Evolutionary conservation across 2,888 invertebrate species (phyloP).

Genomic region (Aplocera efformata): DNA sequence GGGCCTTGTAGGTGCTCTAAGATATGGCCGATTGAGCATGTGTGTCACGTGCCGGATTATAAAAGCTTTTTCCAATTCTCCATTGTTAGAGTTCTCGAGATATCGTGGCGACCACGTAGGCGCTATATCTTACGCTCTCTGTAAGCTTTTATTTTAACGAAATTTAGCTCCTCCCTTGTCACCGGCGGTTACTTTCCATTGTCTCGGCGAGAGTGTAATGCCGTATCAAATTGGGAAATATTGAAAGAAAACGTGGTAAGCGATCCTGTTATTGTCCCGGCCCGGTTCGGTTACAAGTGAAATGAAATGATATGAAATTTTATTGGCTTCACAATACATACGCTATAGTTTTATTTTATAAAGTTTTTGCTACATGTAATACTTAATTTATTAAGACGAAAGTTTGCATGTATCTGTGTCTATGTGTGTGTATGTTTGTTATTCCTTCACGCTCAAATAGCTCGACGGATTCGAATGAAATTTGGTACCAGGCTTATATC

Average conservation of each 20-base stretch:
- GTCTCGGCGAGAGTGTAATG: conserved; percentile 61
- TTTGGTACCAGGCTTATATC: no score
- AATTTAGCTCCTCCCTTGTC: conserved; percentile 74
- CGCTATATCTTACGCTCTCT: conserved; percentile 76
- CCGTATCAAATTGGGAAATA: conserved; percentile 76
- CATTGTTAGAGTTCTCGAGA: conserved; percentile 68
- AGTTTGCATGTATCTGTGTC: no score
- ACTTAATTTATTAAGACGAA: no score
- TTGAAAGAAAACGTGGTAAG: conserved; percentile 75
- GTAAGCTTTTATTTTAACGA: conserved; percentile 80
- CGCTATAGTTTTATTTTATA: no score
- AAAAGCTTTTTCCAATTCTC: conserved; percentile 81
- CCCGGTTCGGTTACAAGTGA: conserved; percentile 36
- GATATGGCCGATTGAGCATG: conserved; percentile 64
- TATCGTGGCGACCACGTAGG: conserved; percentile 75
- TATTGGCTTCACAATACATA: no score
- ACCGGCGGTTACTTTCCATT: conserved; percentile 77
- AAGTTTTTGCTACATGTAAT: no score
- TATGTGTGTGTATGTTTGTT: no score
- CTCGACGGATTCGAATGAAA: no score
- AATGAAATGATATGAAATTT: no score
- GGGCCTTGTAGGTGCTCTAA: conserved; percentile 42
- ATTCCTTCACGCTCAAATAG: no score
- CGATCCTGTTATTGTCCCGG: conserved; percentile 53
- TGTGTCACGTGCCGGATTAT: conserved; percentile 78